These are phyloP conservation scores for Jordanella pulchra DNA, from an alignment of 2,797 vertebrate species.

Conservation along the genomic window DNA sequence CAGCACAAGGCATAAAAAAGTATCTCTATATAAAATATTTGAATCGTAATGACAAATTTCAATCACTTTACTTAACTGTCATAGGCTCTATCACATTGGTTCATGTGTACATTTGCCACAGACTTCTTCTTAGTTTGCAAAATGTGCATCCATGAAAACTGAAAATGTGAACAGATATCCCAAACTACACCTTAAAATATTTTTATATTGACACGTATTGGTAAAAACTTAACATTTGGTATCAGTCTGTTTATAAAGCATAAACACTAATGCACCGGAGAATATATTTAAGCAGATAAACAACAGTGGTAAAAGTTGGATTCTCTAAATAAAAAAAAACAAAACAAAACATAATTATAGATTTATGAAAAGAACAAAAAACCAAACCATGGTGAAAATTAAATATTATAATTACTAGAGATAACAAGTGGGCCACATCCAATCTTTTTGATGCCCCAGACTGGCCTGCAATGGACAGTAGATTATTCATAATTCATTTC, in stretches of 20 bases:
- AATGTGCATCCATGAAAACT: neutral
- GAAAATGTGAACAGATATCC: too few relatives aligned
- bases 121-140: neutral
- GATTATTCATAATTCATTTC: neutral
- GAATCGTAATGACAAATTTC: neutral
- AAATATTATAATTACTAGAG: too few relatives aligned
- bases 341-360: too few relatives aligned
- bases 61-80: neutral
- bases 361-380: neutral
- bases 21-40: neutral
- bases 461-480: neutral
- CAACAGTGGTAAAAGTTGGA: neutral
- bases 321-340: neutral
- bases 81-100: neutral
- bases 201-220: neutral
- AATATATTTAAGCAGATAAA: neutral
- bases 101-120: too few relatives aligned
- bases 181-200: neutral
- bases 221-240: neutral
- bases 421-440: too few relatives aligned
- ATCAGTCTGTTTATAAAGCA: neutral
- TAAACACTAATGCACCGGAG: neutral
- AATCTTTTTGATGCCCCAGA: neutral
- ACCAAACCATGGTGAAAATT: too few relatives aligned
- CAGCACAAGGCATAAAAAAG: neutral